Conservation (phyloP, 2,113 vertebrate species). For the Nipponia nippon region DNA sequence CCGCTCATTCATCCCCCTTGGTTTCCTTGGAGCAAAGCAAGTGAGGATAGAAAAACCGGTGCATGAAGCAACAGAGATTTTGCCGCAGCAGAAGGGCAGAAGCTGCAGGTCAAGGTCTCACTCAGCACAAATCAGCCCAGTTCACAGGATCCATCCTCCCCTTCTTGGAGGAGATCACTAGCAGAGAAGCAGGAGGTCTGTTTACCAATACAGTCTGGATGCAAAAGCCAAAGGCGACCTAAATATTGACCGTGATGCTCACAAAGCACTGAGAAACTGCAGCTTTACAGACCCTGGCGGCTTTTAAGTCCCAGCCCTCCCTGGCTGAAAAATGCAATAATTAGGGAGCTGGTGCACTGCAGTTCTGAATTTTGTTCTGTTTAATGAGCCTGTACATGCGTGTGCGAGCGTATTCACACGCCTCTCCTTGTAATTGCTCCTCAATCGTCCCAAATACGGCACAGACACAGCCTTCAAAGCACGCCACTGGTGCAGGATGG, state of each 20-base stretch:
- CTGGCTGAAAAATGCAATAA: not conserved
- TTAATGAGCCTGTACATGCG: not conserved
- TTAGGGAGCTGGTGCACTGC: not conserved
- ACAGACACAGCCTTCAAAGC: not conserved
- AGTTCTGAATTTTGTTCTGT: not conserved
- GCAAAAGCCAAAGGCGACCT: not conserved
- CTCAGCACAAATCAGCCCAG: not conserved
- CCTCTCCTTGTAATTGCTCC: not conserved
- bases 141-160: not conserved
- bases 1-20: not conserved
- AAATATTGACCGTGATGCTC: not conserved
- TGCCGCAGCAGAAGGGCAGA: not conserved
- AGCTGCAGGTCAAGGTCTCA: not conserved
- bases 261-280: not conserved
- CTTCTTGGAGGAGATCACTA: not conserved
- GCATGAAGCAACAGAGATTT: fast-evolving
- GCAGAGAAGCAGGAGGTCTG: not conserved
- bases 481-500: fast-evolving
- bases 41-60: fast-evolving
- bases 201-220: not conserved
- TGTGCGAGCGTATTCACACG: not conserved
- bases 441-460: fast-evolving
- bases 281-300: fast-evolving
- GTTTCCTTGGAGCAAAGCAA: not conserved
- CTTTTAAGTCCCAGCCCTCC: not conserved